Evolutionary conservation across 2,113 vertebrate species (phyloP), one percentile per base, ranked within the genome.

Genomic region (Protobothrops flavoviridis): DNA sequence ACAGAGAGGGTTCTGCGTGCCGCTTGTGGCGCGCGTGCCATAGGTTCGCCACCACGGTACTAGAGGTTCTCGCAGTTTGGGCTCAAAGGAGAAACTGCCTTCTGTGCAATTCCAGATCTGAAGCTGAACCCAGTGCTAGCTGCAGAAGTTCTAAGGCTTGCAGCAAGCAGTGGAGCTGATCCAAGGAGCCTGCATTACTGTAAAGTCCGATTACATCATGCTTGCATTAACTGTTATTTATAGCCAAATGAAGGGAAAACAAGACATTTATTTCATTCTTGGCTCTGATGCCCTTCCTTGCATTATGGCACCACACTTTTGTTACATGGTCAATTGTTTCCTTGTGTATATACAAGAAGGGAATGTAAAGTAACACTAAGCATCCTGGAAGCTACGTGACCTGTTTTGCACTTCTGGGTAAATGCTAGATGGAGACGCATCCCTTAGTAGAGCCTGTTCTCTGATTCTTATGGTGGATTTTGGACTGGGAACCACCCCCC

Each of bases 221-320:
- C 43, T 92, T 92, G 87, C 61, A 81, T 92, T 81, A 74, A 92
- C 20, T 21, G 33, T 89, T 92, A 81, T 92, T 92, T 89, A 89
- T 89, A 39, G 87, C 4, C 11, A 33, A 45, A 64, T 57, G 92
- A 89, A 92, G 39, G 56, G 87, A 57, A 92, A 89, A 92, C 50
- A 89, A 92, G 92, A 81, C 39, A 11, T 88, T 92, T 88, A 74
- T 92, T 74, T 55, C 86, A 48, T 92, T 89, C 87, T 57, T 74
- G 61, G 59, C 87, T 74, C 48, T 6, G 13, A 26, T 43, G n/a
- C 61, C 56, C 86, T 12, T 9, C 21, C 4, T 56, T n/a, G 59
- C 50, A 21, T 74, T 81, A 88, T 23, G 61, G 89, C 24, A 56
- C 61, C 87, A 55, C 59, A 29, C 59, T 89, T 89, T 87, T n/a